Base-by-base conservation (phyloP, 2,888 invertebrate genomes). In the Apocheima hispidaria region DNA sequence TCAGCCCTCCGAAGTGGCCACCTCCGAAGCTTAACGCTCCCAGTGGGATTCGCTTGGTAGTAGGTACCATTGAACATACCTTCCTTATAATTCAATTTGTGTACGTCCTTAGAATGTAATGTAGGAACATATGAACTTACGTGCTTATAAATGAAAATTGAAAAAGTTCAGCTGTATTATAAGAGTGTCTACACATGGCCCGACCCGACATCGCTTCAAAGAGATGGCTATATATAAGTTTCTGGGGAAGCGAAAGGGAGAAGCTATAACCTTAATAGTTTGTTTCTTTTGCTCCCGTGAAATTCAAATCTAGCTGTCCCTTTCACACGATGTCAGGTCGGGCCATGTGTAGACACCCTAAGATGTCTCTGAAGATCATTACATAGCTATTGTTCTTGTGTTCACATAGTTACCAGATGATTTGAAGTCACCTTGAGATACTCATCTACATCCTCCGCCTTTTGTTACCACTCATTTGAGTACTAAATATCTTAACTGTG, bases 361-460 rank as follows among this genome's bases (percentile, higher is more conserved):
- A 62, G 33, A 65, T 60, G 52, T 59, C 60, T 63, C 40, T 65
- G 60, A 67, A 64, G 60, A 65, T 68, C 62, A 63, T 64, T 49
- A 43, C 46, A 58, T 30, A 56, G 46, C 63, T 33, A 70, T 70
- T 68, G 70, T 68, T 64, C 41, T 21, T 16, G 16, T 16, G 53
- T 70, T 68, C 70, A 54, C 70, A 70, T 68, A 58, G 60, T 58
- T 59, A 63, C 52, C 43, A 61, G 63, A 68, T 68, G 68, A 68
- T 68, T 68, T 58, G 60, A 63, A 33, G 23, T 46, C 66, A 65
- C 70, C 70, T 70, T 70, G 70, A 65, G 63, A 66, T 68, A 63
- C 40, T n/a, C 55, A 65, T 65, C 65, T 64, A 58, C 64, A 56
- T 63, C 57, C 57, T 58, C 38, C 48, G 40, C 38, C 44, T 52